Conservation (phyloP, 2,797 vertebrate species). For the Cyprinodon diabolis region DNA sequence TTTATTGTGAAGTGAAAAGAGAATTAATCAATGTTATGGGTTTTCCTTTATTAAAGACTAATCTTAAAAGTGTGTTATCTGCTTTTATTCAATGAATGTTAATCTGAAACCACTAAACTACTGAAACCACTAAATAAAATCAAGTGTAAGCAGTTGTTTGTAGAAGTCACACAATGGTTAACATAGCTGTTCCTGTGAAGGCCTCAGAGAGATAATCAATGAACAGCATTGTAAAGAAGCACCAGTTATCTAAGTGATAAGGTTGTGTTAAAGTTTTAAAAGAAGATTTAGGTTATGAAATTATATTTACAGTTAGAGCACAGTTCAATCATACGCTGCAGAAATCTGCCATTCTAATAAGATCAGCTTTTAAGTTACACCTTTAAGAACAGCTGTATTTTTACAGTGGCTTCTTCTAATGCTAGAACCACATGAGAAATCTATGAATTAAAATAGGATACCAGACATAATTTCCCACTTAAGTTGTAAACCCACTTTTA, state of each 20-base stretch:
- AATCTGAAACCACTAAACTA: too few species aligned
- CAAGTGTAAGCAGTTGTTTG: too few species aligned
- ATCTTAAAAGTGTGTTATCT: too few species aligned
- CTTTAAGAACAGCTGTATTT: neutral
- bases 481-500: neutral
- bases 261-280: neutral
- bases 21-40: too few species aligned
- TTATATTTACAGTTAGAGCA: neutral
- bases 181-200: neutral
- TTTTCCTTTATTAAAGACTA: too few species aligned
- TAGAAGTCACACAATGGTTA: neutral
- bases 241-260: neutral
- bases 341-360: neutral
- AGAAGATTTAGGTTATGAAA: neutral
- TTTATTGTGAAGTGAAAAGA: too few species aligned
- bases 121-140: too few species aligned
- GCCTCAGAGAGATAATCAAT: slow-evolving; percentile 1
- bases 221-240: neutral
- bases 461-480: neutral
- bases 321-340: neutral
- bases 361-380: neutral
- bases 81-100: too few species aligned
- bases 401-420: neutral
- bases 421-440: neutral
- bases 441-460: neutral